Percentiles rank a stretch among this genome's conserved stretches.
These are phyloP conservation scores for Paratilapia polleni DNA, from an alignment of 2,113 vertebrate species.

Conservation along the genomic window DNA sequence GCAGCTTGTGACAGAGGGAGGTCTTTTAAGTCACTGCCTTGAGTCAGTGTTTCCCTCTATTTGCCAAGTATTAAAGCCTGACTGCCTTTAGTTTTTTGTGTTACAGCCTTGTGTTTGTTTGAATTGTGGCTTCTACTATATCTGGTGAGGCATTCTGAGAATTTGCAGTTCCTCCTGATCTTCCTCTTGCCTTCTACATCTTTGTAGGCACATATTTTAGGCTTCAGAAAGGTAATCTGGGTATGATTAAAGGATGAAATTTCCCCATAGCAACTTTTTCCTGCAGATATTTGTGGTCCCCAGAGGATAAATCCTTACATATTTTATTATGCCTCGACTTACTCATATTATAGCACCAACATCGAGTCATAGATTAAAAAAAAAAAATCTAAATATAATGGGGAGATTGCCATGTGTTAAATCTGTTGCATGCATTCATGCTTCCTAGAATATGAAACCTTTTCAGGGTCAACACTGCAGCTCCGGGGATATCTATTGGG, in stretches of 20 bases:
- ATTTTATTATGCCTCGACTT: background rate
- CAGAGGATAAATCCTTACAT: background rate
- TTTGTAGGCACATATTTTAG: background rate
- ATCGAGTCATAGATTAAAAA: background rate
- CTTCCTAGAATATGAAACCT: background rate
- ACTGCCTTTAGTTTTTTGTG: background rate
- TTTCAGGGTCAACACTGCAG: background rate
- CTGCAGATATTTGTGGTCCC: background rate
- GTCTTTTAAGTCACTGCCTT: background rate
- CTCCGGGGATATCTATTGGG: background rate
- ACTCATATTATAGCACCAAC: background rate
- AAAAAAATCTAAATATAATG: background rate
- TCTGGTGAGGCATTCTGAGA: background rate
- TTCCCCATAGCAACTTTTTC: background rate
- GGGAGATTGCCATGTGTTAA: background rate
- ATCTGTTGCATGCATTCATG: background rate
- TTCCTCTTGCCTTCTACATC: background rate
- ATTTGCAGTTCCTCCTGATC: background rate
- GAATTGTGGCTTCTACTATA: background rate
- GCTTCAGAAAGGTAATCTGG: background rate
- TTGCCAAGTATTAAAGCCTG: background rate
- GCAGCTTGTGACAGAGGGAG: background rate
- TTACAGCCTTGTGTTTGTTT: background rate
- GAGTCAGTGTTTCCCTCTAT: background rate
- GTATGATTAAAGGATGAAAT: background rate